Percentiles rank a stretch among this genome's conserved stretches.
Evolutionary conservation across 2,113 vertebrate genomes (phyloP).

Genomic region (Spheniscus mendiculus): DNA sequence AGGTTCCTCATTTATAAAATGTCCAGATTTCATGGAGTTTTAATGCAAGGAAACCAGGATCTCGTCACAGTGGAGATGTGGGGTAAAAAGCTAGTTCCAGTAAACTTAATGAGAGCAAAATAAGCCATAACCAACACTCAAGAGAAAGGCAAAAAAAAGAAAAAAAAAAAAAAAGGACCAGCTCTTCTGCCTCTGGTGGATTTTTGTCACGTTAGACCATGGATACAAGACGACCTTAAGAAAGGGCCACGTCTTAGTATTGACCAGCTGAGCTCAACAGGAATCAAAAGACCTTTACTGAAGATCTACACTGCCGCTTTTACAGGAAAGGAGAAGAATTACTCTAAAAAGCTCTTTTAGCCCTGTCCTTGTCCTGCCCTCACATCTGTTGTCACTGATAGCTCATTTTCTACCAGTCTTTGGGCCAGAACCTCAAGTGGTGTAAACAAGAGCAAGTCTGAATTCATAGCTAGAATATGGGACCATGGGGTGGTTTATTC

Average conservation of each 20-base stretch:
- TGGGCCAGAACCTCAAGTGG: background rate
- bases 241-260: background rate
- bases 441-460: background rate
- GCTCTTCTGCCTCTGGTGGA: background rate
- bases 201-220: background rate
- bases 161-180: too few relatives aligned
- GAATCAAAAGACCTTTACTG: background rate
- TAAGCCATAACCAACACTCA: background rate
- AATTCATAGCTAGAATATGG: background rate
- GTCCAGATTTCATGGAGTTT: background rate
- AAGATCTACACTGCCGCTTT: background rate
- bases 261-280: background rate
- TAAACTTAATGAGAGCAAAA: background rate
- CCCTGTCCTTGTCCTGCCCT: background rate
- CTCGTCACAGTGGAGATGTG: background rate
- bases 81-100: background rate
- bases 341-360: background rate
- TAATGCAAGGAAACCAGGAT: background rate
- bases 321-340: background rate
- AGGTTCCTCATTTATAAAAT: background rate
- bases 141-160: background rate
- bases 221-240: background rate
- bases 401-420: background rate
- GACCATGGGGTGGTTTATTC: background rate
- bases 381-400: background rate